Evolutionary conservation across 2,113 vertebrate genomes (phyloP).

Genomic region (Myotis yumanensis): DNA sequence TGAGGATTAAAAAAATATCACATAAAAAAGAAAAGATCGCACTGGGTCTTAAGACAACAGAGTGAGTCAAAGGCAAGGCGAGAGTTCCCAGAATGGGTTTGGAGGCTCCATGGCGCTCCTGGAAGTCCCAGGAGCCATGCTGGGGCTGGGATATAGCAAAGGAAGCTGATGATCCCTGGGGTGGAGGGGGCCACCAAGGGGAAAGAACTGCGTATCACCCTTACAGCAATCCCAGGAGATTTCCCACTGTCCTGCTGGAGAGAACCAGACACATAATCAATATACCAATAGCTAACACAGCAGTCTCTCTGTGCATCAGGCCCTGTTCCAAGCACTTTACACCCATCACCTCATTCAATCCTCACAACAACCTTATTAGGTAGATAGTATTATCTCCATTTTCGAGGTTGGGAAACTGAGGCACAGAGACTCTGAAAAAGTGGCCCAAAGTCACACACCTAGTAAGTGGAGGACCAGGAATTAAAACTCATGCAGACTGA

Average conservation of each 20-base stretch:
- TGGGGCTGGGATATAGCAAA: accelerated
- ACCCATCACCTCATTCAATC: accelerated
- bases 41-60: background rate
- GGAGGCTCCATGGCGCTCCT: background rate
- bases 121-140: too few relatives aligned
- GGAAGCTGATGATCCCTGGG: background rate
- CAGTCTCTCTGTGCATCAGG: accelerated
- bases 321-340: background rate
- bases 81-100: background rate
- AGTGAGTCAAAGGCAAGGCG: background rate
- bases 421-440: background rate
- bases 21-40: background rate
- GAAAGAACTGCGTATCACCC: background rate
- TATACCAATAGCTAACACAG: background rate
- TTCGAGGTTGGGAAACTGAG: background rate
- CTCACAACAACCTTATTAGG: too few relatives aligned
- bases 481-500: background rate
- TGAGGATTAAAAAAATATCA: background rate
- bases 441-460: background rate
- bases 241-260: background rate
- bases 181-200: background rate
- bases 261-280: background rate
- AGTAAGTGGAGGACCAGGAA: background rate
- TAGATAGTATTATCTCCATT: too few relatives aligned
- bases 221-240: background rate